Evolutionary conservation across 2,888 invertebrate genomes (phyloP), one percentile per base, ranked within the genome.

Genomic region (Synergus laeviventris): DNA sequence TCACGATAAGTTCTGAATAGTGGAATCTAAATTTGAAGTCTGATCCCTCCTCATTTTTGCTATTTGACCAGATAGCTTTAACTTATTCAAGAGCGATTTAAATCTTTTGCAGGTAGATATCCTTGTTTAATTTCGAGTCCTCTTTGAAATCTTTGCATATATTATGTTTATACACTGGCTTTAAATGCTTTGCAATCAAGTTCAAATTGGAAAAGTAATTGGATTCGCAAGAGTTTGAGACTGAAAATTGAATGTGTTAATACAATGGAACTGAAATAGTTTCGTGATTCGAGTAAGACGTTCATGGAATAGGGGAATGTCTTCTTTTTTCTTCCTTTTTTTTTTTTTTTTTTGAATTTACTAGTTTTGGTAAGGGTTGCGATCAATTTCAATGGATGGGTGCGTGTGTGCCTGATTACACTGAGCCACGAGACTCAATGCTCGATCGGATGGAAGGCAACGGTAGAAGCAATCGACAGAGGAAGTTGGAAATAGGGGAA

Each of bases 371-470:
- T 56, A 56, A 24, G 56, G 56, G 21, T 24, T 56, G 56, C 21
- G 56, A 56, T 56, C 56, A 56, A 56, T 56, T 56, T 56, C 18
- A 24, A 21, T 39, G 18, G 39, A 39, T 36, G 31, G 64, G 76
- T 77, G 81, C 77, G 81, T 81, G 81, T 80, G 77, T 78, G 79
- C 77, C 77, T 83, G 84, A 85, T 86, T 83, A 81, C 82, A 76
- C 75, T 78, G 79, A 77, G 74, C 78, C 82, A 81, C 64, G 59
- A 70, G 81, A 59, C 56, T 56, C 56, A 56, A 24, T 56, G 21
- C 56, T 61, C 81, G 84, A 83, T 85, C 84, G 77, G 73, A 79
- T 76, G 80, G 83, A 84, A 85, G 78, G 80, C 78, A 84, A 80
- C 78, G 80, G 83, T 82, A 77, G 81, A 81, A 76, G 54, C 70